phyloP scores from a whole-genome alignment of 2,113 vertebrate genomes.

The Actenoides hombroni region DNA sequence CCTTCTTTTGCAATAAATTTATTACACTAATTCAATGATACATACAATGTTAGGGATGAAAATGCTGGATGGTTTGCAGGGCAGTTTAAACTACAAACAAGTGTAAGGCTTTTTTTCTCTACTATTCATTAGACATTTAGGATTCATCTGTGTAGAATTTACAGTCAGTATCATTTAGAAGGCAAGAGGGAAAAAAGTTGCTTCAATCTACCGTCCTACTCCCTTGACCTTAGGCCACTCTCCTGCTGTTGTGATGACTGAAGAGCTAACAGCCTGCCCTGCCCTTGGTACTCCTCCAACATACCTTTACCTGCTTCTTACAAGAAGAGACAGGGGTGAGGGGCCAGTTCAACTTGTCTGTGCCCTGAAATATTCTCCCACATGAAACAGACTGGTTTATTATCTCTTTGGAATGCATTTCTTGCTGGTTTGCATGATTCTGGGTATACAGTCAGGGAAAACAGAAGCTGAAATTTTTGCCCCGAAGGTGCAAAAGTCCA shows the following conservation, averaged over 20 bases:
- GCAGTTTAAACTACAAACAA: neutral
- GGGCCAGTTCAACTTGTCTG: neutral
- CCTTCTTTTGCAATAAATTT: neutral
- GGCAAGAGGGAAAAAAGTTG: neutral
- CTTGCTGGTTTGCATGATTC: neutral
- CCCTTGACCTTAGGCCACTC: conserved; percentile 12
- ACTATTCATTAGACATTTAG: neutral
- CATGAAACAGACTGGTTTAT: neutral
- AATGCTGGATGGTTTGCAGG: neutral
- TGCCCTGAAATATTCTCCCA: neutral
- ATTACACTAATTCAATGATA: neutral
- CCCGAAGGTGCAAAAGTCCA: neutral
- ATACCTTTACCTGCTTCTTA: neutral
- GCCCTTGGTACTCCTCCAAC: neutral
- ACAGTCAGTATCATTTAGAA: neutral
- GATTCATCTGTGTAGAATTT: neutral
- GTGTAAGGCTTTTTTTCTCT: neutral
- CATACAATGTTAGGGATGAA: neutral
- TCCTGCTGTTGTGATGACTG: conserved; percentile 24
- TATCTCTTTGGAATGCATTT: neutral
- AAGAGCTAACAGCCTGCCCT: conserved; percentile 1
- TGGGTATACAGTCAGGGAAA: neutral
- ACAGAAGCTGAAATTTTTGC: neutral
- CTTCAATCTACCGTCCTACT: neutral
- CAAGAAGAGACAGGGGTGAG: neutral